Conservation (phyloP, 1,140 invertebrate genomes). For the Leptonema lineaticorne region DNA sequence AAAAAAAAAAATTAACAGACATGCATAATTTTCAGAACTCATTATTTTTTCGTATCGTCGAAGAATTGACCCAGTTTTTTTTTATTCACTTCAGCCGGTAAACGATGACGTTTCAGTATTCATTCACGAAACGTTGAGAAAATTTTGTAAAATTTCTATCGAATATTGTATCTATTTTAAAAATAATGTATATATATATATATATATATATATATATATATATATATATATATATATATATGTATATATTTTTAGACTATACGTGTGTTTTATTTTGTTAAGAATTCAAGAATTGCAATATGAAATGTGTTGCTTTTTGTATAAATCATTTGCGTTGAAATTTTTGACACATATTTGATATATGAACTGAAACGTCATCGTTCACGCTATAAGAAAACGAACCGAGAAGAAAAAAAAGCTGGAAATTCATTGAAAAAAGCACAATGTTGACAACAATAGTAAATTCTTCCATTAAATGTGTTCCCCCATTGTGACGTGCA, state of each 20-base stretch:
- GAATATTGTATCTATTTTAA: background rate
- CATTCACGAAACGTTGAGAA: constrained; percentile 1
- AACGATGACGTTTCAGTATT: constrained; percentile 11
- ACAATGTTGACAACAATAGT: too few relatives aligned
- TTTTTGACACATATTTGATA: too few relatives aligned
- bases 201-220: background rate
- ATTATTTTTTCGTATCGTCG: constrained; percentile 1
- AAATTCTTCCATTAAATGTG: too few relatives aligned
- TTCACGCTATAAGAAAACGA: too few relatives aligned
- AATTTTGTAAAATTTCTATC: background rate
- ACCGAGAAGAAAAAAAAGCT: too few relatives aligned
- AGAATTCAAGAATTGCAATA: too few relatives aligned
- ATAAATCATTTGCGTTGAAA: too few relatives aligned
- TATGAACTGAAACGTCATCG: too few relatives aligned
- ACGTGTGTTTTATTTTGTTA: too few relatives aligned
- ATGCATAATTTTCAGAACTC: background rate
- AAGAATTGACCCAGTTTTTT: constrained; percentile 9
- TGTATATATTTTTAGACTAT: background rate
- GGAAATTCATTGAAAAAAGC: too few relatives aligned
- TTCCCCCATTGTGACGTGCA: too few relatives aligned
- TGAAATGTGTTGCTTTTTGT: too few relatives aligned
- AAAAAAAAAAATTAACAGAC: background rate
- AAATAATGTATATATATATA: background rate
- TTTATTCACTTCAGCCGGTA: background rate
- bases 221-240: background rate